Percentiles rank a stretch among this genome's conserved stretches.
Conservation (phyloP, 2,888 invertebrate genomes). For the Hydriomena furcata region DNA sequence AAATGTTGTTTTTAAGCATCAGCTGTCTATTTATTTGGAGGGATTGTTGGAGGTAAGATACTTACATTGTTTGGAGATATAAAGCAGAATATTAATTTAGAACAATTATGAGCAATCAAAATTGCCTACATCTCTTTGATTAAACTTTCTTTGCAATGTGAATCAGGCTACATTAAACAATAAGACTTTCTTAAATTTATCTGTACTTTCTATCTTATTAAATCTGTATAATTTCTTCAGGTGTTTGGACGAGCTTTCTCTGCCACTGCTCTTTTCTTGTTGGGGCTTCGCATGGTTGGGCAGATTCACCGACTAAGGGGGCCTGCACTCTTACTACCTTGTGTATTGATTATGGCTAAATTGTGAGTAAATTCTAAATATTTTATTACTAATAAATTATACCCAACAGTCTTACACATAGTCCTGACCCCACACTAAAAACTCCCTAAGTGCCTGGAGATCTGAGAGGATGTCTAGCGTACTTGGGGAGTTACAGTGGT, state of each 20-base stretch:
- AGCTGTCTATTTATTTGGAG: slow-evolving; percentile 89
- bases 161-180: too few relatives aligned
- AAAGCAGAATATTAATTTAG: too few relatives aligned
- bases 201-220: not conserved
- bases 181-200: not conserved
- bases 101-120: not conserved
- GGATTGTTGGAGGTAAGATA: slow-evolving; percentile 88
- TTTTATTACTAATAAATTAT: too few relatives aligned
- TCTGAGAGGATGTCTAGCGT: too few relatives aligned
- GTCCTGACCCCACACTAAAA: too few relatives aligned
- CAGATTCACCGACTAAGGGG: slow-evolving; percentile 92
- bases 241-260: slow-evolving; percentile 95
- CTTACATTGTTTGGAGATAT: not conserved
- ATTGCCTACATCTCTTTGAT: not conserved
- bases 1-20: slow-evolving; percentile 91
- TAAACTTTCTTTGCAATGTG: too few relatives aligned
- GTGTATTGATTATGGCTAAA: slow-evolving; percentile 94
- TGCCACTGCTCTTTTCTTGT: slow-evolving; percentile 94
- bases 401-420: too few relatives aligned
- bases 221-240: slow-evolving; percentile 47
- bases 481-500: too few relatives aligned
- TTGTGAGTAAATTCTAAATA: slow-evolving; percentile 87
- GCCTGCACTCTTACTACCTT: slow-evolving; percentile 91
- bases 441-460: too few relatives aligned
- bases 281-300: slow-evolving; percentile 96